Percentiles rank a stretch among this genome's conserved stretches.
phyloP scores from a whole-genome alignment of 92 coral and sea anemone species.

The Epizoanthus stellaris region DNA sequence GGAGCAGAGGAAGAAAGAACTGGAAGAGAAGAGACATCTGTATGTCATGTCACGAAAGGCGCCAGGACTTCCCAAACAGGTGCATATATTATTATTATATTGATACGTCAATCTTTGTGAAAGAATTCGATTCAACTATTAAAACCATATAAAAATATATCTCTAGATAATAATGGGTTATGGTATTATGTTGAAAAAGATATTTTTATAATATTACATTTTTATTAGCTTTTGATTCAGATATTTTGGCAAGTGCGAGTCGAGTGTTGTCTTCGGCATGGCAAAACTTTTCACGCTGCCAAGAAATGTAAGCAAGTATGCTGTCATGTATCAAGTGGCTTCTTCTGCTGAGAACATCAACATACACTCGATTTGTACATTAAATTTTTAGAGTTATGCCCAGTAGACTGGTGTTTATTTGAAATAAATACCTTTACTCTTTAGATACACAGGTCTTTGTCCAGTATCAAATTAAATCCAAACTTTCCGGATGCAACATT shows the following conservation, averaged over 20 bases:
- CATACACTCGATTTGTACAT: background rate
- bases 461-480: background rate
- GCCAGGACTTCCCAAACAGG: constrained; percentile 99
- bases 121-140: background rate
- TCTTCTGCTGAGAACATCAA: too few relatives aligned
- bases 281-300: too few relatives aligned
- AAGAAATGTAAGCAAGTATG: too few relatives aligned
- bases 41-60: constrained; percentile 86
- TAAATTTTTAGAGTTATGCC: background rate
- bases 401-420: background rate
- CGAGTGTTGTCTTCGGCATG: too few relatives aligned
- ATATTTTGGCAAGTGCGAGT: too few relatives aligned
- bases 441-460: background rate
- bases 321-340: too few relatives aligned
- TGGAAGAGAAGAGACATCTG: constrained; percentile 79
- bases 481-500: background rate
- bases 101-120: background rate
- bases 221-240: too few relatives aligned
- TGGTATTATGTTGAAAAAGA: too few relatives aligned
- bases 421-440: constrained; percentile 5
- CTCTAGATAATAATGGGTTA: too few relatives aligned
- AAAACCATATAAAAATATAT: background rate
- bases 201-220: too few relatives aligned
- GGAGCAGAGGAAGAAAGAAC: constrained; percentile 84
- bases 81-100: too few relatives aligned